Conservation (phyloP, 2,113 vertebrate species). For the Lophotis ruficrista region DNA sequence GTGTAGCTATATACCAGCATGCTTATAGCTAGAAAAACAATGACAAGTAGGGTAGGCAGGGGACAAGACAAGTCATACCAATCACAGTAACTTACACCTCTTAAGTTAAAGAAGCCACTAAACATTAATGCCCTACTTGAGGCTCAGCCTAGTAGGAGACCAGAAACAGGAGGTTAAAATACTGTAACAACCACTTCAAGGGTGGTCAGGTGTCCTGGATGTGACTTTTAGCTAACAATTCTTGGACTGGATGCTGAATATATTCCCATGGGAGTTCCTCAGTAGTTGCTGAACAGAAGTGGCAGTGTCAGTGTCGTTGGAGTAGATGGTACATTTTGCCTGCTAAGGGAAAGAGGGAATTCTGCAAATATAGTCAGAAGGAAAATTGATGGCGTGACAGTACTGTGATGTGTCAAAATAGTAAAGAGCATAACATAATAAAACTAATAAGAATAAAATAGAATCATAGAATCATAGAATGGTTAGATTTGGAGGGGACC, state of each 20-base stretch:
- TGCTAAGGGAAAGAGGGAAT: not conserved
- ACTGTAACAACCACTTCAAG: not conserved
- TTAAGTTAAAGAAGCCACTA: not conserved
- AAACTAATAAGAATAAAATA: slow-evolving; percentile 30
- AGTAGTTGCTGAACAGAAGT: not conserved
- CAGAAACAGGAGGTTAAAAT: not conserved
- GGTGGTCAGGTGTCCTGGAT: not conserved
- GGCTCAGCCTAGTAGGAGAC: not conserved
- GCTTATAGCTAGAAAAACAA: not conserved
- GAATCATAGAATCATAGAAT: too few species aligned
- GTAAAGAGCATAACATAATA: not conserved
- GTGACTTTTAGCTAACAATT: not conserved
- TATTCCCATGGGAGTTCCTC: not conserved
- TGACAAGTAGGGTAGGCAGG: not conserved
- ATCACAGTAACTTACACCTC: not conserved
- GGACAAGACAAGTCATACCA: not conserved
- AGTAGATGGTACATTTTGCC: not conserved
- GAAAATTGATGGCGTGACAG: not conserved
- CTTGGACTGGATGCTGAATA: not conserved
- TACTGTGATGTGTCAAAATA: not conserved
- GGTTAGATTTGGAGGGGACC: too few species aligned
- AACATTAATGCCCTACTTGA: not conserved
- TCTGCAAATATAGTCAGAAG: not conserved
- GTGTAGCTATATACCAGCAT: not conserved
- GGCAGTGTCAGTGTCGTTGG: not conserved